Conservation (phyloP, 2,113 vertebrate genomes). For the Neotoma lepida region DNA sequence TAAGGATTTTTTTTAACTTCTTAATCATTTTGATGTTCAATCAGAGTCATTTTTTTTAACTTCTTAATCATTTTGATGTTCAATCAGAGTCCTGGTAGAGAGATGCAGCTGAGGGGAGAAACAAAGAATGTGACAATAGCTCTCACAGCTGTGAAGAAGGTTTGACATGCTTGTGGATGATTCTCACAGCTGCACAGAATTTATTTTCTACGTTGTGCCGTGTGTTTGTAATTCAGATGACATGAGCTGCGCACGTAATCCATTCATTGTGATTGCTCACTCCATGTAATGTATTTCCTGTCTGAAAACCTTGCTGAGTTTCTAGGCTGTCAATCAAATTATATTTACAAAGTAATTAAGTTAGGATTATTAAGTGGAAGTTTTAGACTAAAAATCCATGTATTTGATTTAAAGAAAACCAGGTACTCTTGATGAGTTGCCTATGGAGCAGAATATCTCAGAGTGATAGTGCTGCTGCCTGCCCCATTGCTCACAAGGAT, state of each 20-base stretch:
- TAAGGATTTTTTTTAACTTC: slow-evolving; percentile 53
- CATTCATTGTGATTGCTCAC: neutral
- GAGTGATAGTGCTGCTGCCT: neutral
- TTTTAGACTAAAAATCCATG: slow-evolving; percentile 29
- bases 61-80: slow-evolving; percentile 64
- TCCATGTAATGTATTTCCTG: slow-evolving; percentile 14
- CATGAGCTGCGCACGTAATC: neutral
- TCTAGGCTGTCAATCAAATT: slow-evolving; percentile 1
- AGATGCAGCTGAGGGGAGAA: slow-evolving; percentile 39
- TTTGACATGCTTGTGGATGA: slow-evolving; percentile 31
- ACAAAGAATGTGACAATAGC: slow-evolving; percentile 4
- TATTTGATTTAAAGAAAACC: slow-evolving; percentile 2
- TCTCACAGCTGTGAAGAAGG: slow-evolving; percentile 7
- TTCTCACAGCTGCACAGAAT: slow-evolving; percentile 29
- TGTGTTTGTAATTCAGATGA: slow-evolving; percentile 58
- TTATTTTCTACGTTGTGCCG: neutral
- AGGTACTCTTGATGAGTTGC: neutral
- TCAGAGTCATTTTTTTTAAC: slow-evolving; percentile 51
- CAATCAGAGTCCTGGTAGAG: slow-evolving; percentile 19
- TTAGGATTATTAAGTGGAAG: slow-evolving; percentile 5
- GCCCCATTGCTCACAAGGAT: neutral
- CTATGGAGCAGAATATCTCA: too few relatives aligned
- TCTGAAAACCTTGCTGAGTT: slow-evolving; percentile 25
- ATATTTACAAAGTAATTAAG: slow-evolving; percentile 27
- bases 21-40: slow-evolving; percentile 60